Evolutionary conservation across 1,140 invertebrate genomes (phyloP).

Genomic region (Metopolophium dirhodum): DNA sequence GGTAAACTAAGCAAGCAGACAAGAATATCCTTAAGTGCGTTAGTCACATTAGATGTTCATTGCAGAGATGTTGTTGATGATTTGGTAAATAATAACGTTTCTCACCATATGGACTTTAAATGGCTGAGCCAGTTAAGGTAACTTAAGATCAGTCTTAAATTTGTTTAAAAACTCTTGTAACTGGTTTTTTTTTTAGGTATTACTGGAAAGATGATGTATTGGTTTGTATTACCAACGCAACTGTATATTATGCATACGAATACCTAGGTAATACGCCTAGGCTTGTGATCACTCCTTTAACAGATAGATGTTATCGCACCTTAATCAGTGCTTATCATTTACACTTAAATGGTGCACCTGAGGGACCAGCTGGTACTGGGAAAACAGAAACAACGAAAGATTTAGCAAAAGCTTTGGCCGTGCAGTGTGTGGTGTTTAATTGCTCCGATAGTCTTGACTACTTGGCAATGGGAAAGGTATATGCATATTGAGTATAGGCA

Average conservation of each 20-base stretch:
- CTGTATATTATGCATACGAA: slow-evolving; percentile 85
- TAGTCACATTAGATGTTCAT: slow-evolving; percentile 92
- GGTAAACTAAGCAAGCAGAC: slow-evolving; percentile 70
- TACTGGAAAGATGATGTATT: slow-evolving; percentile 84
- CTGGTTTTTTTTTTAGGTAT: slow-evolving; percentile 66
- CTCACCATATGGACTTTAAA: slow-evolving; percentile 81
- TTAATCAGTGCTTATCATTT: slow-evolving; percentile 87
- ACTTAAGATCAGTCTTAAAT: neutral
- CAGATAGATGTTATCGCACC: slow-evolving; percentile 83
- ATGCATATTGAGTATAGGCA: neutral
- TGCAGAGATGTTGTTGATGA: slow-evolving; percentile 85
- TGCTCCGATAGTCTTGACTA: slow-evolving; percentile 92
- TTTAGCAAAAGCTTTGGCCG: slow-evolving; percentile 85
- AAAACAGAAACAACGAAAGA: slow-evolving; percentile 92
- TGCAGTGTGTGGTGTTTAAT: slow-evolving; percentile 93
- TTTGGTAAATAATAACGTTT: slow-evolving; percentile 75
- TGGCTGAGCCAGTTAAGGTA: slow-evolving; percentile 86
- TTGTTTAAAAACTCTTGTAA: neutral
- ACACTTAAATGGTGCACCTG: slow-evolving; percentile 86
- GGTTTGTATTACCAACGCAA: slow-evolving; percentile 88
- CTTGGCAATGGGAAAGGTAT: slow-evolving; percentile 87
- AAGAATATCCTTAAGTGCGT: slow-evolving; percentile 81
- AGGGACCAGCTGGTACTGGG: slow-evolving; percentile 87
- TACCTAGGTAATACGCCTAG: slow-evolving; percentile 83
- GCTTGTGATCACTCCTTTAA: slow-evolving; percentile 74